phyloP scores from a whole-genome alignment of 2,113 vertebrate genomes.

The Syngnathus floridae region DNA sequence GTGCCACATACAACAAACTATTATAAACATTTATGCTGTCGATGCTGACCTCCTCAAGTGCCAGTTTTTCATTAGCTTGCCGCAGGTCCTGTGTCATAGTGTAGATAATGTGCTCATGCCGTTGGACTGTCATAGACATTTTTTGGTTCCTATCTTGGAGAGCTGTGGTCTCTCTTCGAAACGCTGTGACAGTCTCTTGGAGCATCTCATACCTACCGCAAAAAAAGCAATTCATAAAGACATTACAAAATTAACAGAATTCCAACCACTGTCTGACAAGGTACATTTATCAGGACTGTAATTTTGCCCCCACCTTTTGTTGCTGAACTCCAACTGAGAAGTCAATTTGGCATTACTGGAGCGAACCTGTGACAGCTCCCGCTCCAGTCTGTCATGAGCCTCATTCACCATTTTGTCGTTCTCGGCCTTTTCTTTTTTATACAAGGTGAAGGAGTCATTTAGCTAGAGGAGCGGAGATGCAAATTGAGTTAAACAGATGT shows the following conservation, averaged over 20 bases:
- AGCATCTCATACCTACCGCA: constrained; percentile 85
- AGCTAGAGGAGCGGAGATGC: constrained; percentile 63
- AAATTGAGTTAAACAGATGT: neutral
- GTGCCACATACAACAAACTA: too few species aligned
- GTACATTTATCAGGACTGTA: neutral
- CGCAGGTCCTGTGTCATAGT: constrained; percentile 90
- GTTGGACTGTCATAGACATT: constrained; percentile 79
- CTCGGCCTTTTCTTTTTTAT: constrained; percentile 91
- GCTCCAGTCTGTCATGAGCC: constrained; percentile 87
- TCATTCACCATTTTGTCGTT: constrained; percentile 88
- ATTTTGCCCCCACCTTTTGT: constrained; percentile 77
- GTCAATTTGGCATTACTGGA: constrained; percentile 87
- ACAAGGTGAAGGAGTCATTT: constrained; percentile 85
- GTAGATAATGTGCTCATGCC: constrained; percentile 87
- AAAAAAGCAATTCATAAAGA: neutral
- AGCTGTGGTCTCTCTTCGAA: constrained; percentile 83
- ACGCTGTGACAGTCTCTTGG: constrained; percentile 86
- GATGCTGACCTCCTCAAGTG: constrained; percentile 79
- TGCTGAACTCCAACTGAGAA: constrained; percentile 89
- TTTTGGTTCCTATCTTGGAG: constrained; percentile 85
- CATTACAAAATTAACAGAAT: neutral
- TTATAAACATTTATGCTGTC: neutral
- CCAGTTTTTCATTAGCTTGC: constrained; percentile 83
- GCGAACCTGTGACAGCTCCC: constrained; percentile 82
- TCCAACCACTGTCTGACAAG: neutral